A percentile compares a stretch with the other conserved stretches of the same genome.
Evolutionary conservation across 2,888 invertebrate species (phyloP).

Genomic region (Alentia gelatinosa): DNA sequence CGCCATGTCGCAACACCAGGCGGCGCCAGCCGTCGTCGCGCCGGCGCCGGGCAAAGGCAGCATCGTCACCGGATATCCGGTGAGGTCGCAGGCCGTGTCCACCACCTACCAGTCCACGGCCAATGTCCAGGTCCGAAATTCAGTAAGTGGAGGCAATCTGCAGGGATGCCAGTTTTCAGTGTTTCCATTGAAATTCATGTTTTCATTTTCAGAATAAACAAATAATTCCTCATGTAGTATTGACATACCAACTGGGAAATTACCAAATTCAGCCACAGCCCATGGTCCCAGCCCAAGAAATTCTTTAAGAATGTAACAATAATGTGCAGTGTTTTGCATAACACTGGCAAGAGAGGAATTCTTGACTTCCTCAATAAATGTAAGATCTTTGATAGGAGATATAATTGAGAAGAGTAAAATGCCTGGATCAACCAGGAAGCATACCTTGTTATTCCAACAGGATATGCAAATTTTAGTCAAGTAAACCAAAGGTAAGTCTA

Average conservation of each 20-base stretch:
- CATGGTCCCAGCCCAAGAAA: background rate
- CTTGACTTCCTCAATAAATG: no score
- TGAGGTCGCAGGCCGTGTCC: conserved; percentile 57
- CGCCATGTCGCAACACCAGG: conserved; percentile 49
- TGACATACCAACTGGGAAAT: background rate
- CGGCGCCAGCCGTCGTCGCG: background rate
- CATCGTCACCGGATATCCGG: conserved; percentile 60
- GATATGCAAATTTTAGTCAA: no score
- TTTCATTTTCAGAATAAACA: background rate
- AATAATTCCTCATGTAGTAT: background rate
- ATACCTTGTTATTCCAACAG: no score
- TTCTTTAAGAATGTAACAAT: background rate
- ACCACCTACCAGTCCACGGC: conserved; percentile 47
- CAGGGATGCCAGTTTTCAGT: background rate
- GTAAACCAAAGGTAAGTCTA: no score
- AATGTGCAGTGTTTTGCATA: background rate
- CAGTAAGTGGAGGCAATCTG: no score
- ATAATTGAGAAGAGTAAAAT: no score
- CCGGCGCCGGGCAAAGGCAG: conserved; percentile 66
- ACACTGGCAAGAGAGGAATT: no score
- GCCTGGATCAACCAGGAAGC: no score
- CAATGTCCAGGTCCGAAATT: background rate
- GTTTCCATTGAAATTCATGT: background rate
- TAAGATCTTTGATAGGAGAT: no score
- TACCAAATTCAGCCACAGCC: background rate